These are phyloP conservation scores for Gandaritis pyraliata DNA, from an alignment of 2,888 invertebrate species.

Conservation along the genomic window DNA sequence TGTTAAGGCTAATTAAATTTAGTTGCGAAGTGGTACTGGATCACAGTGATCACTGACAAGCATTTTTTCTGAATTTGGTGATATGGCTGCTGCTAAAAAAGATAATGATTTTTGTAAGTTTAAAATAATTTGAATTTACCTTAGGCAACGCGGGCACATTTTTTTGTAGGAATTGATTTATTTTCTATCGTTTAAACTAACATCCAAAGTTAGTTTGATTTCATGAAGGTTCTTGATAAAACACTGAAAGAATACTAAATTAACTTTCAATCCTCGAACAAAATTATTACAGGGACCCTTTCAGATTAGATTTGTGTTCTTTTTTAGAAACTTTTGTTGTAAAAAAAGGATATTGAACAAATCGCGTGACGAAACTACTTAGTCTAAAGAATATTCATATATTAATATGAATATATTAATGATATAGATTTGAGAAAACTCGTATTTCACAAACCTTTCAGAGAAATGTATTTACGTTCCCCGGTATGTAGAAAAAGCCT, in stretches of 20 bases:
- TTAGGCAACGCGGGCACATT: no score
- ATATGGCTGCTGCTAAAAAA: slow-evolving; percentile 49
- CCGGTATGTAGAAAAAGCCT: background rate
- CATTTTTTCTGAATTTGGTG: background rate
- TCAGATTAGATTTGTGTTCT: slow-evolving; percentile 21
- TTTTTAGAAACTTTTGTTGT: slow-evolving; percentile 2
- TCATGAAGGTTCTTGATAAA: slow-evolving; percentile 1
- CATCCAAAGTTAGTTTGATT: background rate
- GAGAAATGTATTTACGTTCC: background rate
- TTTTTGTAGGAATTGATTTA: no score
- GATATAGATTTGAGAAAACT: no score
- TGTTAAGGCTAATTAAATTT: slow-evolving; percentile 41
- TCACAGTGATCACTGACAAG: slow-evolving; percentile 1
- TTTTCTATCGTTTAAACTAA: background rate
- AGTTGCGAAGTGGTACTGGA: slow-evolving; percentile 29
- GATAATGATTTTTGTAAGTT: slow-evolving; percentile 76
- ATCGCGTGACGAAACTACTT: background rate
- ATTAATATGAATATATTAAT: no score
- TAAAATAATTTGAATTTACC: background rate
- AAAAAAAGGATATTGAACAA: background rate
- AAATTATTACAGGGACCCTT: slow-evolving; percentile 15
- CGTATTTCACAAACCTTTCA: no score
- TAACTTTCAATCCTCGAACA: slow-evolving; percentile 15
- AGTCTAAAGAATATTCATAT: no score
- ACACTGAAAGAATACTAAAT: slow-evolving; percentile 20